Conservation (phyloP, 2,888 invertebrate species). For the Drosophila meridionalis region DNA sequence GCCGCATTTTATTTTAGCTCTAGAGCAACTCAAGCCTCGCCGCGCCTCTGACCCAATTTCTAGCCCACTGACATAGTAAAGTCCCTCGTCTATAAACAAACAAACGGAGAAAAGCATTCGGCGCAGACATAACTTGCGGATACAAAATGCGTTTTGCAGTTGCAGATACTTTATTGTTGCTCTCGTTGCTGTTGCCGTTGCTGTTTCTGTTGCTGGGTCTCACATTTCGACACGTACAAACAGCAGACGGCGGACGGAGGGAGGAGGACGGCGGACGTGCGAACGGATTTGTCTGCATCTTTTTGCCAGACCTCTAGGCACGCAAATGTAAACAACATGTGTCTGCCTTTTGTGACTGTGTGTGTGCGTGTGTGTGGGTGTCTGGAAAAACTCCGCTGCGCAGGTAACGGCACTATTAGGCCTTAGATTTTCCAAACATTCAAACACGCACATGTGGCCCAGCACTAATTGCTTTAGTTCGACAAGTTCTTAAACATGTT, state of each 20-base stretch:
- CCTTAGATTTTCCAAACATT: constrained; percentile 34
- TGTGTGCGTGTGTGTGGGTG: background rate
- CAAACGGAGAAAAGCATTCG: constrained; percentile 23
- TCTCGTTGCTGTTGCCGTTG: background rate
- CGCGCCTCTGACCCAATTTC: constrained; percentile 60
- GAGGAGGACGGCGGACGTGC: constrained; percentile 15
- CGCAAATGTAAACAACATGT: constrained; percentile 59
- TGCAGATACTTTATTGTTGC: constrained; percentile 43
- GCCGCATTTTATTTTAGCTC: constrained; percentile 62
- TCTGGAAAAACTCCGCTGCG: constrained; percentile 48
- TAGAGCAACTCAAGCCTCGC: constrained; percentile 14
- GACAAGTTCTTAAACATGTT: constrained; percentile 30
- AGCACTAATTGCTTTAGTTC: constrained; percentile 53
- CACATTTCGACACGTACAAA: constrained; percentile 73
- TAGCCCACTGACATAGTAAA: constrained; percentile 51
- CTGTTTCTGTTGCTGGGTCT: constrained; percentile 30
- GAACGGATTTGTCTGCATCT: constrained; percentile 33
- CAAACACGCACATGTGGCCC: constrained; percentile 36
- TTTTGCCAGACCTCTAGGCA: constrained; percentile 41
- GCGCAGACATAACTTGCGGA: constrained; percentile 46
- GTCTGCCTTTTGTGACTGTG: constrained; percentile 16
- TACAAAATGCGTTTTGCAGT: constrained; percentile 42
- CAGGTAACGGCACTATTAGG: constrained; percentile 36
- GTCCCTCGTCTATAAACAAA: constrained; percentile 19
- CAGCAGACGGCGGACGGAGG: constrained; percentile 14